Percentiles rank a stretch among this genome's conserved stretches.
phyloP scores from a whole-genome alignment of 2,113 vertebrate species.

The Coptodon bakossiorum region DNA sequence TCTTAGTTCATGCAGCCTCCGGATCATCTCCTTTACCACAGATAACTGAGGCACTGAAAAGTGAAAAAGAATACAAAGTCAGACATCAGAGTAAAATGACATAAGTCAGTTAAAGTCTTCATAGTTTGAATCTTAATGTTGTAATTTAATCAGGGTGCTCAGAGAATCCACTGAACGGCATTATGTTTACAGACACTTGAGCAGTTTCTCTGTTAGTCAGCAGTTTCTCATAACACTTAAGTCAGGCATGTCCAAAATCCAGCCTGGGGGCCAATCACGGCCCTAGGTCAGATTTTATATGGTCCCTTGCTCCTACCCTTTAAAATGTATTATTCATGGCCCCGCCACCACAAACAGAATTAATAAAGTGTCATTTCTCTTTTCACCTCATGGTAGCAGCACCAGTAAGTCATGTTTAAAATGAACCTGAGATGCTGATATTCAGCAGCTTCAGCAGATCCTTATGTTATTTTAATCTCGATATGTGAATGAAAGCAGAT shows the following conservation, averaged over 20 bases:
- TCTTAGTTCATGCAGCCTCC: slow-evolving; percentile 86
- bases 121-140: background rate
- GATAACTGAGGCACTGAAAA: slow-evolving; percentile 82
- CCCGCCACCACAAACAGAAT: background rate
- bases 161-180: background rate
- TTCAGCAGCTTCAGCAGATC: background rate
- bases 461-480: background rate
- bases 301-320: background rate
- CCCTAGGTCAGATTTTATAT: background rate
- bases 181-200: background rate
- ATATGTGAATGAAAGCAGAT: background rate
- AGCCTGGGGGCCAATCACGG: background rate
- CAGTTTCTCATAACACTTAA: background rate
- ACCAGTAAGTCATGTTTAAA: background rate
- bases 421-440: background rate
- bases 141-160: background rate
- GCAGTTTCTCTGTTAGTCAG: background rate
- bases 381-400: background rate
- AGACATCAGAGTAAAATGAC: background rate
- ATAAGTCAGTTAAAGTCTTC: background rate
- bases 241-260: background rate
- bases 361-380: background rate
- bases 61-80: background rate
- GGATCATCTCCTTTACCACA: slow-evolving; percentile 90
- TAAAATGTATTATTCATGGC: background rate